Evolutionary conservation across 1,140 invertebrate species (phyloP).

Genomic region (Saccostrea glomerata): DNA sequence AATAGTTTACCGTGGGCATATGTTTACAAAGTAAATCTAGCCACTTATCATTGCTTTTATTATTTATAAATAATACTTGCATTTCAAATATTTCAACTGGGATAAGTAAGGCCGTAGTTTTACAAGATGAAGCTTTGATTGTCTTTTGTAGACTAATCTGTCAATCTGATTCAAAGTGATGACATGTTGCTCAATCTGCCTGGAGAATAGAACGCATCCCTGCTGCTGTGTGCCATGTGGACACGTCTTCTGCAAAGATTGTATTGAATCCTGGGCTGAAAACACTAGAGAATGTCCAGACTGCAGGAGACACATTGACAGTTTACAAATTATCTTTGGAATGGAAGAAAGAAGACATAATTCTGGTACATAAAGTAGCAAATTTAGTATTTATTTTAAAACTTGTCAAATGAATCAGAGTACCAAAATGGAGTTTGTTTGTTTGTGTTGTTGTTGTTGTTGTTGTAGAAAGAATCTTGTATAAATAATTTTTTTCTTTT

Average conservation of each 20-base stretch:
- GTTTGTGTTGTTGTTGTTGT: too few species aligned
- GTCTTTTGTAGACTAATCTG: neutral
- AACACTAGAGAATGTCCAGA: neutral
- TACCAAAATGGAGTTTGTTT: too few species aligned
- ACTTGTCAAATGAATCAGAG: too few species aligned
- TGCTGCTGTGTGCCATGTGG: slow-evolving; percentile 12
- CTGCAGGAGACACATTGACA: neutral
- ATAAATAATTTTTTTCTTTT: too few species aligned
- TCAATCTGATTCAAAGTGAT: neutral
- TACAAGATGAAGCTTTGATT: neutral
- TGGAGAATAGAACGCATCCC: neutral
- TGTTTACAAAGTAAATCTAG: too few species aligned
- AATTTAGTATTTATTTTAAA: neutral
- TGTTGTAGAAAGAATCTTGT: too few species aligned
- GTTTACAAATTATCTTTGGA: neutral
- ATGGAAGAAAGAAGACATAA: neutral
- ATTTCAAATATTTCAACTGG: too few species aligned
- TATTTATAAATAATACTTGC: too few species aligned
- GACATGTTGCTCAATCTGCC: neutral
- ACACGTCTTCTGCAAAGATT: neutral
- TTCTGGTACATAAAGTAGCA: neutral
- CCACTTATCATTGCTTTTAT: too few species aligned
- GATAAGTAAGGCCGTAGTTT: neutral
- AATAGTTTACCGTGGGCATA: too few species aligned
- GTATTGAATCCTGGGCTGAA: slow-evolving; percentile 8